Conservation (phyloP, 2,888 invertebrate genomes). For the Liposcelis brunnea region DNA sequence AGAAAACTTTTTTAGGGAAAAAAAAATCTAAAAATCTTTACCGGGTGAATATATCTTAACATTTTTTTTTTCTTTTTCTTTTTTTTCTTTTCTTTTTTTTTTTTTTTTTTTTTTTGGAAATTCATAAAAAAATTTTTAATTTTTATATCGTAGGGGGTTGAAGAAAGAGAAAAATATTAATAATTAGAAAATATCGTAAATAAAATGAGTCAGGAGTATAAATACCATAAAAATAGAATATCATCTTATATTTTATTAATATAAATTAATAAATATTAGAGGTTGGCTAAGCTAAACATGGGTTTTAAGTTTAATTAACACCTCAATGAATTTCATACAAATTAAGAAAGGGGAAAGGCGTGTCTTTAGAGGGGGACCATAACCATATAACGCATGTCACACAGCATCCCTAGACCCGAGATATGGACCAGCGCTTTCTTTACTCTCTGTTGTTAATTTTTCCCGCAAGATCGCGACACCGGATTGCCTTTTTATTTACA, state of each 20-base stretch:
- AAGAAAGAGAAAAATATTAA: slow-evolving; percentile 6
- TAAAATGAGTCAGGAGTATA: background rate
- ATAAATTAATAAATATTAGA: slow-evolving; percentile 2
- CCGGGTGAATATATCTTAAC: too few relatives aligned
- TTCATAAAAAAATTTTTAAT: slow-evolving; percentile 3
- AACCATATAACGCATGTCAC: background rate
- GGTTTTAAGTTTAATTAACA: slow-evolving; percentile 8
- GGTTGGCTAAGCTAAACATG: slow-evolving; percentile 1
- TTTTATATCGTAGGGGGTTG: slow-evolving; percentile 9
- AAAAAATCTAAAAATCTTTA: too few relatives aligned
- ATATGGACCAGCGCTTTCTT: too few relatives aligned
- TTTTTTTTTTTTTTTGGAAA: too few relatives aligned
- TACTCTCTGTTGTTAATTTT: too few relatives aligned
- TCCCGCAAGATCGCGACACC: too few relatives aligned
- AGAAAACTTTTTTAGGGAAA: too few relatives aligned
- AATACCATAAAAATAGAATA: background rate
- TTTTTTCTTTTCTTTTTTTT: too few relatives aligned
- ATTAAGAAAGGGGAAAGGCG: slow-evolving; percentile 1
- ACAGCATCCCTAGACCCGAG: slow-evolving; percentile 5
- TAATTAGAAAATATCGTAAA: background rate
- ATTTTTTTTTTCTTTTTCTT: too few relatives aligned
- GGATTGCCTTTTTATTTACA: too few relatives aligned
- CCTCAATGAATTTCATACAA: slow-evolving; percentile 8
- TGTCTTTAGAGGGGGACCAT: background rate
- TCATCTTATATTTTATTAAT: background rate